Evolutionary conservation across 2,888 invertebrate genomes (phyloP).

Genomic region (Torymus auratus): DNA sequence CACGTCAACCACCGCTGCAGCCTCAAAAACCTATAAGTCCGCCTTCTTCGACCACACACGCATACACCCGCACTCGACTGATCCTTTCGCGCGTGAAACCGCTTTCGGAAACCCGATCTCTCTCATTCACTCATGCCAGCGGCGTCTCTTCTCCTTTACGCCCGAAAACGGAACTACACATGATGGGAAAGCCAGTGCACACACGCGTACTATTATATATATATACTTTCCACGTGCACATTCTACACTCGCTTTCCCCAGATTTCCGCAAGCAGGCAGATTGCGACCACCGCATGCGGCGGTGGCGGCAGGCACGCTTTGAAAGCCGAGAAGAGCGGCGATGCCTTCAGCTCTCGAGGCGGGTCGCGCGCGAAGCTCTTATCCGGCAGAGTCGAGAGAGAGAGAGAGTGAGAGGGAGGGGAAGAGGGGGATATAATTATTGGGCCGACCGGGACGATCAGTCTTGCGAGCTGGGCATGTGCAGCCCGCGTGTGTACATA

Average conservation of each 20-base stretch:
- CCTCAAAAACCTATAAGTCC: no score
- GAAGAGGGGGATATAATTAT: slow-evolving; percentile 50
- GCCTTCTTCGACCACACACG: no score
- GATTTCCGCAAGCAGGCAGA: slow-evolving; percentile 42
- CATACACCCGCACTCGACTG: no score
- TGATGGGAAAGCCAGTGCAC: background rate
- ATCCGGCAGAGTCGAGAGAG: background rate
- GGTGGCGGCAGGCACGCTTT: slow-evolving; percentile 30
- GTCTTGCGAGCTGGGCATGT: slow-evolving; percentile 20
- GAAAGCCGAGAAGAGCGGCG: slow-evolving; percentile 20
- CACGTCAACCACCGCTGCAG: no score
- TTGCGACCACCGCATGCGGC: slow-evolving; percentile 37
- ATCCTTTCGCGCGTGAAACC: no score
- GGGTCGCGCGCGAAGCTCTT: no score
- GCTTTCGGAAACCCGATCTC: background rate
- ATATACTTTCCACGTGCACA: background rate
- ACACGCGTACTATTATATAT: background rate
- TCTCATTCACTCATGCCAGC: background rate
- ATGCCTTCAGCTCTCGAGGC: no score
- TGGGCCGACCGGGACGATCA: slow-evolving; percentile 16
- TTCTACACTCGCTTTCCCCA: slow-evolving; percentile 14
- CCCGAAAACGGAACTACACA: background rate
- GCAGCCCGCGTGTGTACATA: background rate
- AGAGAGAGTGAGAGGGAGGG: slow-evolving; percentile 2
- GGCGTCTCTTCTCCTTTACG: background rate